Evolutionary conservation across 2,888 invertebrate genomes (phyloP).

Genomic region (Meteorus colon): DNA sequence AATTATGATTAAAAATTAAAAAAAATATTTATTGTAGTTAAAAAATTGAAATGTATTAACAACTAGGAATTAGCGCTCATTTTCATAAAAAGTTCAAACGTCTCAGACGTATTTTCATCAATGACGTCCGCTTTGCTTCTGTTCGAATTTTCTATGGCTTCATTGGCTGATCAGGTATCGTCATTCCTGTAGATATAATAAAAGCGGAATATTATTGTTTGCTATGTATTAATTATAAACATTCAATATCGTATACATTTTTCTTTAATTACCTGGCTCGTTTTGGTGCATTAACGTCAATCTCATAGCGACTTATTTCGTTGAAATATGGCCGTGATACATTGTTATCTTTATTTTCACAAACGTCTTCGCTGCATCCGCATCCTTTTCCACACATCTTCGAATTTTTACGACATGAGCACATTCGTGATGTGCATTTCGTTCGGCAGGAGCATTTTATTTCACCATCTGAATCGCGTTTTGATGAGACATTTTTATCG

Average conservation of each 20-base stretch:
- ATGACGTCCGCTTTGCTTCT: neutral
- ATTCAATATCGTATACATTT: neutral
- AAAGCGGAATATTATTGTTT: too few species aligned
- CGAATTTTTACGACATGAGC: constrained; percentile 77
- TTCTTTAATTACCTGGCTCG: neutral
- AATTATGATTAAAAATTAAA: neutral
- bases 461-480: constrained; percentile 75
- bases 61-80: neutral
- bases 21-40: neutral
- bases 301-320: neutral
- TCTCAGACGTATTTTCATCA: neutral
- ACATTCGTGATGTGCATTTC: constrained; percentile 76
- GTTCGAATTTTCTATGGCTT: neutral
- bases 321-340: constrained; percentile 42
- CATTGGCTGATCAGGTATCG: neutral
- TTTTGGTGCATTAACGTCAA: neutral
- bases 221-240: neutral
- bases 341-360: constrained; percentile 67
- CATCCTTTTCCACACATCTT: constrained; percentile 74
- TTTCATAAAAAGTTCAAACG: neutral
- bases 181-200: neutral
- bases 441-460: constrained; percentile 78
- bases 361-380: constrained; percentile 75
- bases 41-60: neutral
- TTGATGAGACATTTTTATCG: constrained; percentile 73